Percentiles rank a stretch among this genome's conserved stretches.
These are phyloP conservation scores for Coccyzus lansbergi DNA, from an alignment of 2,797 vertebrate species.

Conservation along the genomic window DNA sequence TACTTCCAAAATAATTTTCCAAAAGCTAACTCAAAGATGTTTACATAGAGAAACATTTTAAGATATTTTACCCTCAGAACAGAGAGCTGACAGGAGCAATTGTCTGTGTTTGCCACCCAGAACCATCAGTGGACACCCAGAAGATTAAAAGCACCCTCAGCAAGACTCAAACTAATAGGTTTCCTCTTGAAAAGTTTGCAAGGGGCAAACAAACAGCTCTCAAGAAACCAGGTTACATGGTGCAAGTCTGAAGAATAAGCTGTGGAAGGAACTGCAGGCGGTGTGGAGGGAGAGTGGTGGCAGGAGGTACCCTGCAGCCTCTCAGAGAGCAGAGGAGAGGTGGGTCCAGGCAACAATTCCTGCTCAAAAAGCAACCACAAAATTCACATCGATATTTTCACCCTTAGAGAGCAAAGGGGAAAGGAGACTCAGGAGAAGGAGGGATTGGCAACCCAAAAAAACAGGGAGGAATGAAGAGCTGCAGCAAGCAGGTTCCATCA, in stretches of 20 bases:
- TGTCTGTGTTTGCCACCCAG: background rate
- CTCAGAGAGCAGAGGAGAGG: background rate
- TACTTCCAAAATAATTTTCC: slow-evolving; percentile 3
- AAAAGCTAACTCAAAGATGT: background rate
- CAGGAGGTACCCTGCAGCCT: background rate
- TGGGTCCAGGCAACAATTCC: background rate
- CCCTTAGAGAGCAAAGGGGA: background rate
- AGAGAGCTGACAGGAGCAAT: background rate
- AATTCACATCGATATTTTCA: background rate
- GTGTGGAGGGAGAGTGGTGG: background rate
- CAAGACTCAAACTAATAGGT: background rate
- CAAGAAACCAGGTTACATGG: background rate
- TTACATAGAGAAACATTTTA: background rate
- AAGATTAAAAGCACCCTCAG: background rate
- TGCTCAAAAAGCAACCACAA: background rate
- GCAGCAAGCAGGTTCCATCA: background rate
- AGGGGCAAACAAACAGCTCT: background rate
- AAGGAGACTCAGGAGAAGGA: background rate
- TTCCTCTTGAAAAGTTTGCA: background rate
- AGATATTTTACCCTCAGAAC: background rate
- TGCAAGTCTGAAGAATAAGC: background rate
- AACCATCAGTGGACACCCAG: background rate
- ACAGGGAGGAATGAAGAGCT: background rate
- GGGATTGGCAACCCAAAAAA: background rate
- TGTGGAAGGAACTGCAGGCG: background rate